phyloP scores from a whole-genome alignment of 2,888 invertebrate species.

The Cabera pusaria region DNA sequence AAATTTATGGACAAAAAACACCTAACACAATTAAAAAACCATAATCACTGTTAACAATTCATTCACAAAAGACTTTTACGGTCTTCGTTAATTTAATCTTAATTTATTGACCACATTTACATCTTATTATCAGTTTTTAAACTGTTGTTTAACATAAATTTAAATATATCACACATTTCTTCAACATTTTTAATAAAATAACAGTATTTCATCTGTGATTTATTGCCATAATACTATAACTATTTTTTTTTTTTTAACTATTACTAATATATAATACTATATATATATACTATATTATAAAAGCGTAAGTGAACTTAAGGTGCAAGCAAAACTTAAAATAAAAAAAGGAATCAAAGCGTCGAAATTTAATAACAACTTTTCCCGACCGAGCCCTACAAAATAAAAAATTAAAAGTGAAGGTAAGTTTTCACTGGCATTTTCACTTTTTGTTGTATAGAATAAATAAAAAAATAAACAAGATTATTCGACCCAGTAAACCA shows the following conservation, averaged over 20 bases:
- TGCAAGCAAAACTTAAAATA: neutral
- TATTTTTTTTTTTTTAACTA: no score
- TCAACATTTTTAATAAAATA: constrained; percentile 22
- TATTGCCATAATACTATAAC: no score
- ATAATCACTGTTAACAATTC: constrained; percentile 25
- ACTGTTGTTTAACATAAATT: constrained; percentile 45
- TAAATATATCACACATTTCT: constrained; percentile 38
- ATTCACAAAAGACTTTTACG: constrained; percentile 26
- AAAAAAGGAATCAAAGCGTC: neutral
- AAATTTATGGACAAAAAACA: constrained; percentile 12
- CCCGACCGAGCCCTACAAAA: constrained; percentile 11
- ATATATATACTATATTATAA: no score
- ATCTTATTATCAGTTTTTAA: constrained; percentile 37
- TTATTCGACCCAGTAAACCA: constrained; percentile 73
- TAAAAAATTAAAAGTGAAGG: constrained; percentile 54
- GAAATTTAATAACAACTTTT: constrained; percentile 2
- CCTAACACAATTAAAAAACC: constrained; percentile 19
- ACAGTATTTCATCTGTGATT: neutral
- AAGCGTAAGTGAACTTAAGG: no score
- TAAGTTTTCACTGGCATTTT: constrained; percentile 62
- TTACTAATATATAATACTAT: no score
- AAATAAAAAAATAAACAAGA: constrained; percentile 51
- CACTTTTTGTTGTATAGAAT: constrained; percentile 47
- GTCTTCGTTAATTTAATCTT: constrained; percentile 26
- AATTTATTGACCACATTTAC: constrained; percentile 40